phyloP scores from a whole-genome alignment of 2,113 vertebrate genomes.

The Myotis yumanensis region DNA sequence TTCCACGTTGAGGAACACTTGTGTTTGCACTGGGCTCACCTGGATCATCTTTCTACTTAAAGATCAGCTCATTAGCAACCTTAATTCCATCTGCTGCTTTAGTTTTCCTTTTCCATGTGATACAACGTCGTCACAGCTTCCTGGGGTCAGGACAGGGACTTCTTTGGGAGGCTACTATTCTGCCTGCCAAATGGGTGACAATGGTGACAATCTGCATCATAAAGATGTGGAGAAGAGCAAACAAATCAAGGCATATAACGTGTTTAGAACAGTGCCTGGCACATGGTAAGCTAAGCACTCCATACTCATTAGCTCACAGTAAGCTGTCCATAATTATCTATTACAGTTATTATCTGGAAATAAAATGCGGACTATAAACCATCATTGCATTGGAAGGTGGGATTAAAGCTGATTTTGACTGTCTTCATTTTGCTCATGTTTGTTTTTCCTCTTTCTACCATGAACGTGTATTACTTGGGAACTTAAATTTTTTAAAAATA shows the following conservation, averaged over 20 bases:
- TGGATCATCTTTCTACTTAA: neutral
- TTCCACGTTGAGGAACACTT: neutral
- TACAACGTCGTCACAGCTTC: neutral
- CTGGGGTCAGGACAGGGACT: neutral
- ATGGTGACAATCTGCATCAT: neutral
- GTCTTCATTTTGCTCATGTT: neutral
- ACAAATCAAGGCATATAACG: neutral
- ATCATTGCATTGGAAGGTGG: neutral
- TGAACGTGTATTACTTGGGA: neutral
- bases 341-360: neutral
- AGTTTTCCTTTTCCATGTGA: neutral
- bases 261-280: neutral
- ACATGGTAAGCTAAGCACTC: neutral
- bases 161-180: neutral
- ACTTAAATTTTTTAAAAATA: neutral
- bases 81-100: neutral
- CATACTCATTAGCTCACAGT: neutral
- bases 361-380: neutral
- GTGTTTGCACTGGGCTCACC: neutral
- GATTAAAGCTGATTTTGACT: neutral
- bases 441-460: conserved; percentile 15
- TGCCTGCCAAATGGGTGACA: neutral
- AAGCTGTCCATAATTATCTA: neutral
- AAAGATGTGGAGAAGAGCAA: neutral
- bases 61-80: neutral